Base-by-base conservation (phyloP, 2,113 vertebrate species). In the Ia io region DNA sequence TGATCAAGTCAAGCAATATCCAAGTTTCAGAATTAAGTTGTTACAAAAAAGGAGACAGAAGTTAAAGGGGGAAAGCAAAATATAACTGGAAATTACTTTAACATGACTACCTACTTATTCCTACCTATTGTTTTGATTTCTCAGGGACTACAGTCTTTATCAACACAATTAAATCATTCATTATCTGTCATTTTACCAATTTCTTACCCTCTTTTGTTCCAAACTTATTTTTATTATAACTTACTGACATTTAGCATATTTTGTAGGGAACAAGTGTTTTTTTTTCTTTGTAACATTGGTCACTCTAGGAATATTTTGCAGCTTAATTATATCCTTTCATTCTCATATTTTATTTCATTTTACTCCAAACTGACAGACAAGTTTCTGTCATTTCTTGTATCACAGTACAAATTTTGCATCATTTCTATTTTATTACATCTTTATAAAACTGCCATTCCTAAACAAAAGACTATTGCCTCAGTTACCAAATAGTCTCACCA, bases 1-100 rank as follows among this genome's bases (percentile, higher is more conserved):
- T 85, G 40, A 91, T 61, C 17, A 91, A 90, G 12, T 79, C 32
- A 89, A 91, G 91, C 13, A 93, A 79, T 93, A 95, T 89, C 28
- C 61, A 93, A 77, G 42, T 84, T 84, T 85, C 25, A 82, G 18
- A 84, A 79, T 51, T 49, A 88, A 71, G 5, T 51, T 61, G 3
- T 56, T 23, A 35, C 3, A 2, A n/a, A 61, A n/a, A 65, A 42
- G 18, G 0, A 51, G 16, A 67, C 3, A 22, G 2, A 5, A 51
- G 1, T 77, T 77, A 49, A 25, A 59, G 47, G 1, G 12, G 7
- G 0, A 7, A 77, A 86, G 25, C 44, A 94, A 88, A 89, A 91
- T 32, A 13, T 17, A 78, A 42, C 3, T 42, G 35, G 84, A 32
- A 65, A 61, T 91, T 89, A 71, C 61, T 93, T 51, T 79, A 79